These are phyloP conservation scores for Xenops minutus DNA, from an alignment of 2,797 vertebrate genomes.

Conservation along the genomic window DNA sequence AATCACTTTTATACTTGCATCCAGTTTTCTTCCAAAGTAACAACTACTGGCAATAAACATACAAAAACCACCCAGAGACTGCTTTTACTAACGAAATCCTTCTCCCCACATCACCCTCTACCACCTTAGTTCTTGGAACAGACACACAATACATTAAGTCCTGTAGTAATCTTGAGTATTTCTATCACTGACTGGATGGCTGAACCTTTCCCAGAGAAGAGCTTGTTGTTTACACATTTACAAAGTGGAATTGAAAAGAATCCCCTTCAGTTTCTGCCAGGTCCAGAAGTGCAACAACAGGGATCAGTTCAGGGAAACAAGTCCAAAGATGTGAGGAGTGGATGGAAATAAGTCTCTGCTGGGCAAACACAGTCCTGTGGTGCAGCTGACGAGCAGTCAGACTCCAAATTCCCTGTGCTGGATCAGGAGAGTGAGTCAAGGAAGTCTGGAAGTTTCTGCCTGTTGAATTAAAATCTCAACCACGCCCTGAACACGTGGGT, in stretches of 20 bases:
- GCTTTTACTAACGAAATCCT: neutral
- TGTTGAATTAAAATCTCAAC: conserved; percentile 47
- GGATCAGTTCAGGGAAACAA: conserved; percentile 2
- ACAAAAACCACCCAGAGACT: neutral
- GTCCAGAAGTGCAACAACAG: conserved; percentile 20
- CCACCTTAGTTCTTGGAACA: neutral
- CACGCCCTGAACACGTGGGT: conserved; percentile 54
- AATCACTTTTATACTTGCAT: neutral
- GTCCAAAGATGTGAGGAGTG: neutral
- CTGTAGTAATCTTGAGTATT: neutral
- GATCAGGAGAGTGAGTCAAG: neutral
- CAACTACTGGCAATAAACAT: neutral
- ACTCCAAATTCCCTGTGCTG: conserved; percentile 6
- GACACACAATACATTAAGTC: neutral
- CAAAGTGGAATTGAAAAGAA: conserved; percentile 21
- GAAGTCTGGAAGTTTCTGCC: neutral
- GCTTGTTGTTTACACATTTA: conserved; percentile 17
- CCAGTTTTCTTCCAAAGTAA: conserved; percentile 16
- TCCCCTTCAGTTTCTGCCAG: neutral
- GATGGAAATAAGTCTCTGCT: neutral
- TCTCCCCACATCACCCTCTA: neutral
- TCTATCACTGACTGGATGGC: neutral
- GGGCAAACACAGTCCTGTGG: conserved; percentile 2
- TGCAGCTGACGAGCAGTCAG: conserved; percentile 13
- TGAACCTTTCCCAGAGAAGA: conserved; percentile 50